Conservation (phyloP, 23 tunicate species). For the Halocynthia roretzi region DNA sequence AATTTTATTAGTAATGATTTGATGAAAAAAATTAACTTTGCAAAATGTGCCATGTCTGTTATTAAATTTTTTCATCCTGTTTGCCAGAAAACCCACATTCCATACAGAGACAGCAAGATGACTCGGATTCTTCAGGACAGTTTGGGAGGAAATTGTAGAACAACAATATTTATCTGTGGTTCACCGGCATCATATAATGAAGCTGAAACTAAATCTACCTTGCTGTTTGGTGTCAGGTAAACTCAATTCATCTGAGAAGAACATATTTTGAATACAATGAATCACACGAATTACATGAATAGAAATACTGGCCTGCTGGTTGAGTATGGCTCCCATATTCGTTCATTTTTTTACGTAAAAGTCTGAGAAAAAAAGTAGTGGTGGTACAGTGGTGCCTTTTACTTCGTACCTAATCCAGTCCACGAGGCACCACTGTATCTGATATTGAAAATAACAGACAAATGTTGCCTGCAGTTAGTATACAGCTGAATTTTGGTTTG, state of each 20-base stretch:
- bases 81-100: constrained; percentile 98
- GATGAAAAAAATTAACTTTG: neutral
- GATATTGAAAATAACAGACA: neutral
- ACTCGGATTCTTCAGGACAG: constrained; percentile 98
- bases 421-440: neutral
- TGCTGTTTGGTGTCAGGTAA: constrained; percentile 96
- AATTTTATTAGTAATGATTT: neutral
- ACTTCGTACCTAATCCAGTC: too few relatives aligned
- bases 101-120: constrained; percentile 98
- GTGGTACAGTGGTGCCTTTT: too few relatives aligned
- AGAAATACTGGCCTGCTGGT: too few relatives aligned
- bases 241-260: neutral
- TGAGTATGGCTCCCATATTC: too few relatives aligned
- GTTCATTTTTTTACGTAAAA: too few relatives aligned
- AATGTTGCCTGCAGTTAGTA: neutral
- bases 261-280: too few relatives aligned
- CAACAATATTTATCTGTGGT: constrained; percentile 96
- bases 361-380: too few relatives aligned
- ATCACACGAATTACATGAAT: too few relatives aligned
- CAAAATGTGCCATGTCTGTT: neutral
- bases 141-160: constrained; percentile 99
- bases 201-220: constrained; percentile 89
- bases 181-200: constrained; percentile 97
- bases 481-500: neutral
- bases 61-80: neutral